phyloP scores from a whole-genome alignment of 2,113 vertebrate genomes.

The Argyrosomus japonicus region DNA sequence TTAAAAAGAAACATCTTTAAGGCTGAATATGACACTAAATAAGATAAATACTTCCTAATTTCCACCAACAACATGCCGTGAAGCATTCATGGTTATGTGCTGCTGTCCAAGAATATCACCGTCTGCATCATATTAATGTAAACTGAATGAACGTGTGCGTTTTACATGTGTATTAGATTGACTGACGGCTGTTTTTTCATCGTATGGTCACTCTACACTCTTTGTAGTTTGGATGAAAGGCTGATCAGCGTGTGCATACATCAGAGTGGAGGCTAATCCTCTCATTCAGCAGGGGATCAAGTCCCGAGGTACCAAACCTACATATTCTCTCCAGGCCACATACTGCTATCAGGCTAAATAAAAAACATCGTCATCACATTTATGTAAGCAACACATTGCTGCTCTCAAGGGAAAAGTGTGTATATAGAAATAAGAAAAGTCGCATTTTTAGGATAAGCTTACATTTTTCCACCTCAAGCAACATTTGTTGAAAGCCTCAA shows the following conservation, averaged over 20 bases:
- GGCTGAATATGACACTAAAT: not conserved
- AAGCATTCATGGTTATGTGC: no score
- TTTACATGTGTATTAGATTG: slow-evolving; percentile 6
- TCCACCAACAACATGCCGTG: not conserved
- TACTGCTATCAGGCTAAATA: slow-evolving; percentile 4
- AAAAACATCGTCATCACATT: slow-evolving; percentile 36
- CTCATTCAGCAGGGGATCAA: slow-evolving; percentile 73
- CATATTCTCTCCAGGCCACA: slow-evolving; percentile 46
- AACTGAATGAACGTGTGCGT: not conserved
- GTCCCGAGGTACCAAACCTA: slow-evolving; percentile 67
- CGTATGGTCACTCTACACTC: slow-evolving; percentile 34
- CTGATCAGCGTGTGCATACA: slow-evolving; percentile 54
- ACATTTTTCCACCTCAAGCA: not conserved
- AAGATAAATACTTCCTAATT: not conserved
- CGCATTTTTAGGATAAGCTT: not conserved
- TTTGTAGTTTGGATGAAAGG: slow-evolving; percentile 69
- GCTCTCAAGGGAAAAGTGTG: not conserved
- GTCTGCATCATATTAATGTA: slow-evolving; percentile 3
- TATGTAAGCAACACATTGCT: not conserved
- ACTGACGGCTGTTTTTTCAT: slow-evolving; percentile 5
- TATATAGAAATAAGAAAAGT: accelerated
- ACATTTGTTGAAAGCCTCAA: not conserved
- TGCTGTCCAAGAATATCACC: not conserved
- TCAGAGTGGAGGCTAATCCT: slow-evolving; percentile 72
- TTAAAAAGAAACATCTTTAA: not conserved